Evolutionary conservation across 2,113 vertebrate species (phyloP), one percentile per base, ranked within the genome.

Genomic region (Rhea americana): DNA sequence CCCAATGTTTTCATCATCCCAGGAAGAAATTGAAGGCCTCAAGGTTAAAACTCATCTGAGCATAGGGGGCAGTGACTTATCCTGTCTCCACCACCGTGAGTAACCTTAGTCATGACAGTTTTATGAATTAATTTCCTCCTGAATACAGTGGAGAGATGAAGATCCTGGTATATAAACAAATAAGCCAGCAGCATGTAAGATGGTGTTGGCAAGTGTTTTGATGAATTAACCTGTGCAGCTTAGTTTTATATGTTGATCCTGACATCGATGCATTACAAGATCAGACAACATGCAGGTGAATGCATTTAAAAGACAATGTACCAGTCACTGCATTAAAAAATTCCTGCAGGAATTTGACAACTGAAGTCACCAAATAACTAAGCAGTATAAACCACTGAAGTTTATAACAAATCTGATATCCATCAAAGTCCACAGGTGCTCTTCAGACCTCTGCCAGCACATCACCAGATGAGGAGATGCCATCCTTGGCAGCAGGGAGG

Each of bases 391-490:
- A 21, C 22, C 14, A 22, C 35, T 37, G 21, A 58, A 58, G 28
- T 58, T 58, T 28, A 58, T 25, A 37, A 21, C 3, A n/a, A 68
- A 9, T 30, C 68, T 4, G 0, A 5, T 22, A 14, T 9, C 76
- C 35, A 7, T 45, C 24, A 15, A 59, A 66, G 61, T 15, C 26
- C 37, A 45, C 17, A 9, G 17, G 17, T 58, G 32, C 28, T 28
- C 22, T 61, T 71, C 45, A 22, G 65, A 8, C 37, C 21, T 39
- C 26, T 32, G 19, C 37, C 39, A 74, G 26, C 47, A 45, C 9
- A 13, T 1, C 65, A 41, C 16, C 47, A 51, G 5, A 10, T 39
- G n/a, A 70, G 32, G 22, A 55, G 25, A 5, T 1, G 1, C 3
- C 13, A 35, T 14, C 78, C 15, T 1, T 13, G 19, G 20, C 12